Base-by-base conservation (phyloP, 2,888 invertebrate genomes). In the Diarsia rubi region DNA sequence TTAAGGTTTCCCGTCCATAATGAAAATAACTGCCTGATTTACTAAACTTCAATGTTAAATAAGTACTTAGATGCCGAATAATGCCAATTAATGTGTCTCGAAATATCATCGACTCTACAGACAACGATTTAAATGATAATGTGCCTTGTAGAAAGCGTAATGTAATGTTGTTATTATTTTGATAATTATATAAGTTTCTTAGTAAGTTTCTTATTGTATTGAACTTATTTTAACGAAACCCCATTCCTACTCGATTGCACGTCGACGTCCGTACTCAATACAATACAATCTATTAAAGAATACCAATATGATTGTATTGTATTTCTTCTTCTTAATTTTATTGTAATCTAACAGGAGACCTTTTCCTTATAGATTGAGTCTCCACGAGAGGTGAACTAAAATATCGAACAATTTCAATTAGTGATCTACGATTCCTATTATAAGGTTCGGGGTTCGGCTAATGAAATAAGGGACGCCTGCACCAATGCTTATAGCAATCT, bases 81-180 rank as follows among this genome's bases (percentile, higher is more conserved):
- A n/a, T n/a, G 31, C 31, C 37, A 19, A 63, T 6, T 63, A 44
- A 42, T 67, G 71, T 82, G 71, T 65, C 69, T 81, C 71, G 68
- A 79, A 79, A 52, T 75, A 69, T 49, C 81, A 88, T 80, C 85
- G 87, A 86, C 64, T 83, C 76, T 44, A 24, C 9, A 57, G 69
- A 82, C 82, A 88, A 86, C 88, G 88, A 86, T 12, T 81, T 77
- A 78, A n/a, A n/a, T 45, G 24, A 72, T 85, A 62, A 85, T 82
- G 86, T 89, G 89, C 88, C 88, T 89, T 90, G 89, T 88, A 88
- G 89, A 88, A 87, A 86, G 86, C 83, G 52, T 78, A 79, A 79
- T 75, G 80, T 83, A 81, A 78, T 86, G 73, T 82, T 88, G 82
- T 83, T 88, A 88, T 78, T 78, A 87, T 68, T 81, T 85, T 81